Conservation (phyloP, 2,113 vertebrate species). For the Pygoscelis adeliae region DNA sequence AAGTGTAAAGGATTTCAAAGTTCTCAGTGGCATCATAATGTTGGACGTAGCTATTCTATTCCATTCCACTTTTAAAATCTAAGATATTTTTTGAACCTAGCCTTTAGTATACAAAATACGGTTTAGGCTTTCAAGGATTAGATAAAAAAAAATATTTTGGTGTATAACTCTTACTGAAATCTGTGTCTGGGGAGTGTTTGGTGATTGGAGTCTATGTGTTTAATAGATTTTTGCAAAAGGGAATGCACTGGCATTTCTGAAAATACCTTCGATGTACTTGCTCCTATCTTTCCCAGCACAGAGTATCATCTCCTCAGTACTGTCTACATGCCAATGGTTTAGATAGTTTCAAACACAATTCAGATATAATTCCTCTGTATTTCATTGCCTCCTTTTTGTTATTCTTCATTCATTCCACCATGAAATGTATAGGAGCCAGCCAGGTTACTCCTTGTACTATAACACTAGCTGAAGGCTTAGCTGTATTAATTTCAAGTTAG, state of each 20-base stretch:
- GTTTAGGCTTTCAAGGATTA: background rate
- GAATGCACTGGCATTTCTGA: background rate
- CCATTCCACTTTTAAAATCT: background rate
- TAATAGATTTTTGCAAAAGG: background rate
- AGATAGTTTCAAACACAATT: background rate
- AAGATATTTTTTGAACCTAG: background rate
- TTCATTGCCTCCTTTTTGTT: background rate
- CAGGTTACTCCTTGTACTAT: background rate
- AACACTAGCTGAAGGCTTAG: background rate
- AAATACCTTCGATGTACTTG: background rate
- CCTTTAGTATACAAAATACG: background rate
- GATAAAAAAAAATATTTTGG: background rate
- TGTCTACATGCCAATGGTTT: background rate
- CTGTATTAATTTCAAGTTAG: conserved; percentile 24
- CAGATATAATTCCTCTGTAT: background rate
- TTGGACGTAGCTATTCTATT: background rate
- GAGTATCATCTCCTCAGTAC: background rate
- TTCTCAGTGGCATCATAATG: background rate
- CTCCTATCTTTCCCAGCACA: background rate
- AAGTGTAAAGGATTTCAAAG: background rate
- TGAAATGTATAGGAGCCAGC: background rate
- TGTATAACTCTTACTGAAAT: background rate
- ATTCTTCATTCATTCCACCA: background rate
- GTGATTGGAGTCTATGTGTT: background rate
- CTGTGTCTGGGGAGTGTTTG: background rate